These are phyloP conservation scores for Spodoptera frugiperda DNA, from an alignment of 1,140 invertebrate genomes.

Conservation along the genomic window DNA sequence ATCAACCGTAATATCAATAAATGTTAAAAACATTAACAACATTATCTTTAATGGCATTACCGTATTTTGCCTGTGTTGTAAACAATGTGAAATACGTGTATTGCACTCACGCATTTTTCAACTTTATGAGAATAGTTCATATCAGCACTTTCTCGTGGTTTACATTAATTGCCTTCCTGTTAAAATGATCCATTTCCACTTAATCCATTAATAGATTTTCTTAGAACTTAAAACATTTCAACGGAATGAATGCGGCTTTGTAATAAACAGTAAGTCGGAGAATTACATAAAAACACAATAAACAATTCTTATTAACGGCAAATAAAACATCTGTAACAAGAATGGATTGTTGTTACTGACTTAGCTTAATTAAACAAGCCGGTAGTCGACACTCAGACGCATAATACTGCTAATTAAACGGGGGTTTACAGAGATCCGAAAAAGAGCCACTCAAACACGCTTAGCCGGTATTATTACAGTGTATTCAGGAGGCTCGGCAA, in stretches of 20 bases:
- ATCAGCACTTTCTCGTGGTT: slow-evolving; percentile 4
- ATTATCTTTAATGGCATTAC: neutral
- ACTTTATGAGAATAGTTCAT: neutral
- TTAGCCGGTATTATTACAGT: slow-evolving; percentile 85
- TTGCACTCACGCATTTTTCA: slow-evolving; percentile 10
- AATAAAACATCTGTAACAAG: slow-evolving; percentile 50
- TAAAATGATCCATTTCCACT: neutral
- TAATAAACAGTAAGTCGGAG: slow-evolving; percentile 9
- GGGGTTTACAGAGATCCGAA: slow-evolving; percentile 84
- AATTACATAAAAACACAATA: slow-evolving; percentile 36
- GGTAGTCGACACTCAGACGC: slow-evolving; percentile 82
- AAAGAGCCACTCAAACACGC: slow-evolving; percentile 85
- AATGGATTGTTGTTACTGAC: slow-evolving; percentile 83
- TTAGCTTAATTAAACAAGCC: slow-evolving; percentile 85
- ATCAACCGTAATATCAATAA: neutral
- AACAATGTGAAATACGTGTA: neutral
- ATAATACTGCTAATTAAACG: slow-evolving; percentile 85
- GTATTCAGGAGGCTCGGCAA: slow-evolving; percentile 83
- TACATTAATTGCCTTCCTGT: neutral
- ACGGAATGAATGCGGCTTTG: slow-evolving; percentile 3
- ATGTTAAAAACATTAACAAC: slow-evolving; percentile 11
- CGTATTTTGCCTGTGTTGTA: slow-evolving; percentile 3
- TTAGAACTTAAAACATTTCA: slow-evolving; percentile 26
- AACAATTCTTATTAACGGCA: slow-evolving; percentile 43
- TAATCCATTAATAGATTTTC: neutral